Evolutionary conservation across 2,113 vertebrate species (phyloP).

Genomic region (Talpa occidentalis): DNA sequence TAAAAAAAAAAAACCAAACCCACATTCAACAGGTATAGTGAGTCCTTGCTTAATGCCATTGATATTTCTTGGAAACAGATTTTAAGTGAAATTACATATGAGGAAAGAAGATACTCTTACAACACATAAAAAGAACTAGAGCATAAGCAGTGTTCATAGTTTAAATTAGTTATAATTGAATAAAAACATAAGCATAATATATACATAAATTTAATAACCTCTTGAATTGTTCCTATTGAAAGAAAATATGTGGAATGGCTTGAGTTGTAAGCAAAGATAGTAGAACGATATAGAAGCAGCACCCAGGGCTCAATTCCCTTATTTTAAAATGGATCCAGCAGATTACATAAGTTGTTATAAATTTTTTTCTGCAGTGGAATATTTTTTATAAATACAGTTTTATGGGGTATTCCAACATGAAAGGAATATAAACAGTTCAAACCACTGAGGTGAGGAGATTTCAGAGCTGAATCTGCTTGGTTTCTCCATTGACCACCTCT

Average conservation of each 20-base stretch:
- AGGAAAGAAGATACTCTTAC: too few species aligned
- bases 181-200: background rate
- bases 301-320: background rate
- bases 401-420: background rate
- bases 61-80: too few species aligned
- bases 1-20: too few species aligned
- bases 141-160: background rate
- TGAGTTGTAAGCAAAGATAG: background rate
- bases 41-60: too few species aligned
- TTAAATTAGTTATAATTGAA: background rate
- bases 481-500: background rate
- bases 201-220: background rate
- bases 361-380: background rate
- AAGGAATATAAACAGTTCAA: slow-evolving; percentile 7
- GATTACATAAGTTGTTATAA: background rate
- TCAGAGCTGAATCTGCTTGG: background rate
- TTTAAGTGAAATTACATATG: too few species aligned
- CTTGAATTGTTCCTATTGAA: slow-evolving; percentile 11
- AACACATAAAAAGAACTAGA: background rate
- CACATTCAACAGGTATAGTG: background rate
- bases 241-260: background rate
- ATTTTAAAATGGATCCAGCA: background rate
- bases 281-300: background rate
- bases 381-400: background rate
- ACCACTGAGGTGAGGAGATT: background rate